These are phyloP conservation scores for Slavum lentiscoides DNA, from an alignment of 2,888 invertebrate species.

Conservation along the genomic window DNA sequence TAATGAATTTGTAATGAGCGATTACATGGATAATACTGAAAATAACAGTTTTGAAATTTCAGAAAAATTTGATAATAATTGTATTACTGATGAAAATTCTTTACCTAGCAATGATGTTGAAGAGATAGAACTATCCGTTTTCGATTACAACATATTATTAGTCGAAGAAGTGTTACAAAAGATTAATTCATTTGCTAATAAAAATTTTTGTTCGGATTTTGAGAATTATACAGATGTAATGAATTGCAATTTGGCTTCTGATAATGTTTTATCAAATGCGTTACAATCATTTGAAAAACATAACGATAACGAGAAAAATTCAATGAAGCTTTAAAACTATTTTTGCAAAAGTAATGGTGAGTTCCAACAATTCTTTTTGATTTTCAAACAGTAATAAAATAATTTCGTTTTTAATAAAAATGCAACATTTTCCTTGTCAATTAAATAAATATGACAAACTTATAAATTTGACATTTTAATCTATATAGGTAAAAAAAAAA, in stretches of 20 bases:
- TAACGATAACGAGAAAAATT: not conserved
- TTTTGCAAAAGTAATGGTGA: not conserved
- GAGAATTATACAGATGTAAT: not conserved
- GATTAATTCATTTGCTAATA: not conserved
- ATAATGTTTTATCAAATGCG: not conserved
- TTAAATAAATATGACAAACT: too few species aligned
- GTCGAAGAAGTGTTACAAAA: not conserved
- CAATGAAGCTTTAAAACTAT: not conserved
- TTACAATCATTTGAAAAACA: constrained; percentile 12
- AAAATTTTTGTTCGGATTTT: constrained; percentile 13
- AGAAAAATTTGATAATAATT: constrained; percentile 26
- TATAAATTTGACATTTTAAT: too few species aligned
- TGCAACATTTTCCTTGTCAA: too few species aligned
- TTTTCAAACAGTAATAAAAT: too few species aligned
- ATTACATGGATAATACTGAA: not conserved
- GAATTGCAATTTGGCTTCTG: not conserved
- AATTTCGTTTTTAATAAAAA: too few species aligned
- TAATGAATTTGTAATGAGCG: not conserved
- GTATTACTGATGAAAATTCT: not conserved
- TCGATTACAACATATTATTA: not conserved
- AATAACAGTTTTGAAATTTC: constrained; percentile 1
- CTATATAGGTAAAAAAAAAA: too few species aligned
- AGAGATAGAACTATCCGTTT: constrained; percentile 1
- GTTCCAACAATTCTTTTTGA: not conserved
- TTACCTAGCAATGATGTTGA: not conserved